Evolutionary conservation across 2,113 vertebrate genomes (phyloP), one percentile per base, ranked within the genome.

Genomic region (Nibea albiflora): DNA sequence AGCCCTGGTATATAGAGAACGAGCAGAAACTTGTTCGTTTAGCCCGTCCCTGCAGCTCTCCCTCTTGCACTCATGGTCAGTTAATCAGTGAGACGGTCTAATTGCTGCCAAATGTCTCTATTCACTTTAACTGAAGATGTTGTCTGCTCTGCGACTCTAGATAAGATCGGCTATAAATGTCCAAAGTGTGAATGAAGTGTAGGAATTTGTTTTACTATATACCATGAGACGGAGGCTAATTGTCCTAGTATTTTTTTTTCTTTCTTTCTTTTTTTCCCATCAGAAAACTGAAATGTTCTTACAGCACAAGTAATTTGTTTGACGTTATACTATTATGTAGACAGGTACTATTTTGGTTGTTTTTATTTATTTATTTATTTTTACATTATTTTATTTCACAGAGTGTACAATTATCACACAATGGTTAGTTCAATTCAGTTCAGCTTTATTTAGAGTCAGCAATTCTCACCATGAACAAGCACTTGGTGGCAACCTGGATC

Each of bases 61-160:
- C 17, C 2, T 11, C 28, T 62, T 42, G 44, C 24, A n/a, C 11
- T 11, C 12, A 15, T 4, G 35, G 39, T 60, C 56, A 73, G 22
- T 57, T 56, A 49, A 47, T 76, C 44, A 68, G 26, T 24, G 26
- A 67, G 20, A 20, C 19, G 2, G 17, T 47, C 42, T 57, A 57
- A 67, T 57, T 49, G 42, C 24, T 11, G 24, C 11, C 20, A 60
- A 49, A 60, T 67, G 74, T 68, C 63, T 54, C 28, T 35, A 10
- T 56, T 70, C 52, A 22, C 31, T 70, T 54, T 24, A 58, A 56
- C 14, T 56, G 8, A 70, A 70, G 52, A 70, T 15, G 50, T 16
- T 53, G 26, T 24, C 53, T 26, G 17, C n/a, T n/a, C n/a, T 19
- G 54, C 26, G 28, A 68, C 44, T 26, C 22, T 1, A 26, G 22